Base-by-base conservation (phyloP, 2,113 vertebrate genomes). In the Mobula hypostoma region DNA sequence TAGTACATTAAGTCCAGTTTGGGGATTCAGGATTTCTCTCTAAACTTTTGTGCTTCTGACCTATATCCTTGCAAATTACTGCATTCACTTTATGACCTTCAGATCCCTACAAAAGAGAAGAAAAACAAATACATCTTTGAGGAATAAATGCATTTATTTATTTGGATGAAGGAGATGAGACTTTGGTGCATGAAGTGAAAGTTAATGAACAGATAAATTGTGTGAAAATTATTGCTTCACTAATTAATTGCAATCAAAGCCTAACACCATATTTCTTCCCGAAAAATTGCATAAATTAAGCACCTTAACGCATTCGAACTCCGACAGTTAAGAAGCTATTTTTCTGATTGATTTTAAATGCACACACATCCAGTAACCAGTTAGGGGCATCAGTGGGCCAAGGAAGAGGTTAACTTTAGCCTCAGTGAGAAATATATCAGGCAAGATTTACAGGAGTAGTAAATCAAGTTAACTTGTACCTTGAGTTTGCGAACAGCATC, bases 401-500 rank as follows among this genome's bases (percentile, higher is more conserved):
- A 72, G 40, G 70, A 56, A 76, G 19, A 12, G 5, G 21, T 24
- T 24, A 72, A n/a, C 40, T 68, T 36, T 40, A 72, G 66, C 9
- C 21, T 56, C 70, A 9, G 72, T 93, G 68, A 93, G 91, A 93
- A 93, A 93, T 74, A 21, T 27, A 93, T 72, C 36, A 17, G 7
- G 24, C n/a, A 19, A 74, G 19, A 76, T 40, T 4, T 48, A 56
- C 40, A 74, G 66, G 36, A 27, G 29, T 32, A 29, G 24, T 56
- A 74, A 40, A 74, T 21, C 21, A 93, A 93, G 91, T 93, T 74
- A 93, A 40, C 40, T 83, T 56, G 15, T 98, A 99, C 99, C 98
- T 99, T 99, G 7, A 99, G 97, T 95, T 99, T 99, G 94, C 99
- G 97, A 68, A 99, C 98, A 40, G 99, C 99, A 95, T 99, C 99